Evolutionary conservation across 1,140 invertebrate genomes (phyloP), one percentile per base, ranked within the genome.

Genomic region (Agrypnia vestita): DNA sequence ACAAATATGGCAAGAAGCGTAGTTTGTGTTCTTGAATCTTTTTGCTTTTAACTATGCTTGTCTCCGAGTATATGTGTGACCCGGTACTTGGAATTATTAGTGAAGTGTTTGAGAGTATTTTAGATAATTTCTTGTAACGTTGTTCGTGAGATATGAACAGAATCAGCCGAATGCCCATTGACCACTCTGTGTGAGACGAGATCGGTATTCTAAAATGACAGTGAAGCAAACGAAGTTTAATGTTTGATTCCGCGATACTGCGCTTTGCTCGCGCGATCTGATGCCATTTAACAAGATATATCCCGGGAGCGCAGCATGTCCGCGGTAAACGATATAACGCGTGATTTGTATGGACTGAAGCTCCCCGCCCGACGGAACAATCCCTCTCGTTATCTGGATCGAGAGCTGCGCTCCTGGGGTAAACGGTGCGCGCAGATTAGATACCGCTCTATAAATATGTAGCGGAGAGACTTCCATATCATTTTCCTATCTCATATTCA

Each of bases 331-430:
- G 11, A 62, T 15, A 55, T 51, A 17, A 62, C 51, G 61, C 35
- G 64, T 80, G 79, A 80, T 80, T 80, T 80, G 79, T 80, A 80
- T 76, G 74, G 74, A 56, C 71, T 49, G 46, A 44, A 17, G 47
- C 47, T 76, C 35, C 64, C n/a, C 67, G 79, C 35, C 25, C 25
- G 21, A n/a, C 25, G 17, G 75, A 62, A 75, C 80, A 77, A 78
- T 78, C 67, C 75, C 56, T 74, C 67, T 71, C 47, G n/a, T 73
- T 73, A 73, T 73, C 71, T 55, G 6, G 11, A 73, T 73, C 71
- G 21, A 49, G 15, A 35, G 71, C 47, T 15, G 71, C 51, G 71
- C n/a, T n/a, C n/a, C n/a, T n/a, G n/a, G n/a, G n/a, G 43, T 44
- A 71, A 71, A 47, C 61, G 10, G 25, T 12, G 61, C n/a, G 19